Conservation (phyloP, 2,797 vertebrate species). For the Tokudaia tokunoshimensis region DNA sequence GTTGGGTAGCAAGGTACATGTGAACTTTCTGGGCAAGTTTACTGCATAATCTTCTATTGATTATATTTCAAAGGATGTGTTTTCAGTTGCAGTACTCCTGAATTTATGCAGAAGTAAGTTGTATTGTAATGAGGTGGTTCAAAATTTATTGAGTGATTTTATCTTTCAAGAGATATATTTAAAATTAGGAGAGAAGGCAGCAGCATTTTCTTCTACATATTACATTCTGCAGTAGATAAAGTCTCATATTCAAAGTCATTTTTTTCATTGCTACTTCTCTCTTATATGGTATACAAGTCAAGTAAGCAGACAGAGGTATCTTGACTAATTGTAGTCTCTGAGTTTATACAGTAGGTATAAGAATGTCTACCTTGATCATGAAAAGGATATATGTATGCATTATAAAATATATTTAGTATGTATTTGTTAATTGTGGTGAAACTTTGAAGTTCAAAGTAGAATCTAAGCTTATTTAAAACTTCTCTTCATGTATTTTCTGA, state of each 20-base stretch:
- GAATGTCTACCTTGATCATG: constrained; percentile 4
- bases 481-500: not conserved
- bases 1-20: constrained; percentile 13
- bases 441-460: not conserved
- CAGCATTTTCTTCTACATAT: constrained; percentile 47
- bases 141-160: constrained; percentile 52
- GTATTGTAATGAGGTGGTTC: not conserved
- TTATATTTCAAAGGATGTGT: constrained; percentile 63
- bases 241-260: not conserved
- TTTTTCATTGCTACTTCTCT: constrained; percentile 34
- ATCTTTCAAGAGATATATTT: constrained; percentile 57
- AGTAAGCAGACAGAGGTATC: not conserved
- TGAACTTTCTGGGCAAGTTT: constrained; percentile 49
- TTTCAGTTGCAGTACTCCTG: constrained; percentile 7
- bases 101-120: not conserved
- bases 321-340: not conserved
- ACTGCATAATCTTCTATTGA: constrained; percentile 58
- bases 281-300: constrained; percentile 13
- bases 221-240: constrained; percentile 30
- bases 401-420: constrained; percentile 30
- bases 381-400: constrained; percentile 35
- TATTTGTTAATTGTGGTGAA: not conserved
- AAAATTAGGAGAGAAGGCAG: constrained; percentile 45
- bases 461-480: constrained; percentile 25
- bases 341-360: not conserved